These are phyloP conservation scores for Phyllopteryx taeniolatus DNA, from an alignment of 2,113 vertebrate species.

Conservation along the genomic window DNA sequence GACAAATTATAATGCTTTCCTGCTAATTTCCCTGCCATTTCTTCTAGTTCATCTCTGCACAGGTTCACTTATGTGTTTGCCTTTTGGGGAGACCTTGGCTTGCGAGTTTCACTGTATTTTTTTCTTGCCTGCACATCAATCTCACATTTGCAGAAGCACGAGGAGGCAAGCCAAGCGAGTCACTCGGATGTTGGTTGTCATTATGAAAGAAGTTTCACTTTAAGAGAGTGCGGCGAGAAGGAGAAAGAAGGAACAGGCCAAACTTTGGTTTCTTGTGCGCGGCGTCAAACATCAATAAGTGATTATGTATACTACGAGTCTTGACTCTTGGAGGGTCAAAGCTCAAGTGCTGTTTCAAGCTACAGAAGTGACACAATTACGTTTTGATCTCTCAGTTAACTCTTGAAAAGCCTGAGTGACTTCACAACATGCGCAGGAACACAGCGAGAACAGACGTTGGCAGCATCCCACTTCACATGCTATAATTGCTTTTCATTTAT, in stretches of 20 bases:
- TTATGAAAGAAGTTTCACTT: slow-evolving; percentile 42
- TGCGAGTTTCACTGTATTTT: slow-evolving; percentile 55
- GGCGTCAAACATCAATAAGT: neutral
- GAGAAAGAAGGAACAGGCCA: slow-evolving; percentile 8
- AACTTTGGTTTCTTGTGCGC: neutral
- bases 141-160: slow-evolving; percentile 69
- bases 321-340: slow-evolving; percentile 4
- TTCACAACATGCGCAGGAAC: slow-evolving; percentile 3
- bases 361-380: neutral
- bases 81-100: slow-evolving; percentile 68
- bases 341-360: neutral
- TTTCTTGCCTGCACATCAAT: slow-evolving; percentile 60
- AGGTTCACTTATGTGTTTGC: slow-evolving; percentile 77
- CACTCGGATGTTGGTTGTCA: slow-evolving; percentile 54
- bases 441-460: slow-evolving; percentile 53
- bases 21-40: slow-evolving; percentile 70
- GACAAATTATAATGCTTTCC: slow-evolving; percentile 95
- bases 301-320: neutral
- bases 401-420: slow-evolving; percentile 25
- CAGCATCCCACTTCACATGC: slow-evolving; percentile 50
- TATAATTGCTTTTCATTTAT: slow-evolving; percentile 85
- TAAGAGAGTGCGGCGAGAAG: slow-evolving; percentile 19
- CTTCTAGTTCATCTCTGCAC: slow-evolving; percentile 59
- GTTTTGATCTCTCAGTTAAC: neutral
- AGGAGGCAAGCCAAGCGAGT: slow-evolving; percentile 66